Percentiles rank a stretch among this genome's conserved stretches.
phyloP scores from a whole-genome alignment of 2,888 invertebrate genomes.

The Cerastis rubricosa region DNA sequence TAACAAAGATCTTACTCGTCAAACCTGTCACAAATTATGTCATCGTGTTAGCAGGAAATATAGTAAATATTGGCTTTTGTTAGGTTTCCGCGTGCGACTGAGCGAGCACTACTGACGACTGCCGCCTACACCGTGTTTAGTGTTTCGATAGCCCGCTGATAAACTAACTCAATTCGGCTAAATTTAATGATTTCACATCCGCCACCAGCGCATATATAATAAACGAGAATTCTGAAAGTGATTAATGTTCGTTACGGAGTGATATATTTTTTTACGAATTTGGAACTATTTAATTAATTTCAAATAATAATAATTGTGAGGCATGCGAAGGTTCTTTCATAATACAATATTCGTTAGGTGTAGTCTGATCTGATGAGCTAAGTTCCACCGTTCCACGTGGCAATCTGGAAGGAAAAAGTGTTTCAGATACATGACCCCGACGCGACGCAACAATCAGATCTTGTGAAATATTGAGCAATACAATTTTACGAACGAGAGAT shows the following conservation, averaged over 20 bases:
- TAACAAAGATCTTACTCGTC: conserved; percentile 55
- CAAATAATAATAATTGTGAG: conserved; percentile 5
- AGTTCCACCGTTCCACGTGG: not conserved
- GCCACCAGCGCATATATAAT: conserved; percentile 12
- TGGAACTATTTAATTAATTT: not conserved
- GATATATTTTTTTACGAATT: conserved; percentile 15
- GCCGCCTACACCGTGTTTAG: conserved; percentile 12
- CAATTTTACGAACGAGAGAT: not conserved
- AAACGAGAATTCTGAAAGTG: conserved; percentile 4
- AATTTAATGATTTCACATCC: conserved; percentile 43
- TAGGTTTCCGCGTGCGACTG: conserved; percentile 53
- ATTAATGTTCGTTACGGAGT: not conserved
- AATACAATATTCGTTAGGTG: not conserved
- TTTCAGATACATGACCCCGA: not conserved
- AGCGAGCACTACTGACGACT: conserved; percentile 16
- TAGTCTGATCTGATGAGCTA: not conserved
- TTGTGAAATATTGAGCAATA: not conserved
- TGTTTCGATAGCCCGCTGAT: conserved; percentile 40
- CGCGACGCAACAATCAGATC: not conserved
- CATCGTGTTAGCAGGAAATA: conserved; percentile 57
- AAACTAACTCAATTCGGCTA: conserved; percentile 48
- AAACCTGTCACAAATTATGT: conserved; percentile 63
- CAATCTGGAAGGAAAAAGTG: not conserved
- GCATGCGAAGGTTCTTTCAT: not conserved
- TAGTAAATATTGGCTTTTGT: conserved; percentile 60